These are phyloP conservation scores for Eonycteris spelaea DNA, from an alignment of 2,113 vertebrate genomes.

Conservation along the genomic window DNA sequence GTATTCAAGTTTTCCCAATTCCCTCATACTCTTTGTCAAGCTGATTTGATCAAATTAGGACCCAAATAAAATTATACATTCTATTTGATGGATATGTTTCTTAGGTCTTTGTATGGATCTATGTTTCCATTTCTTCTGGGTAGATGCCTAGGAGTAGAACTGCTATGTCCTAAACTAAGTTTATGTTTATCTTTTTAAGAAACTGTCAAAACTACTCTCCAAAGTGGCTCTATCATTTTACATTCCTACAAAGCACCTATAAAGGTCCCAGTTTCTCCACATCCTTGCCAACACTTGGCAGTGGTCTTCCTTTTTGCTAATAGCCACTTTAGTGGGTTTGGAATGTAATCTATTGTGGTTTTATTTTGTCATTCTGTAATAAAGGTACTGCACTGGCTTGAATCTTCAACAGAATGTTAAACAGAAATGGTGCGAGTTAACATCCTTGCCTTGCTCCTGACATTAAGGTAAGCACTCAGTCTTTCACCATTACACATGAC, in stretches of 20 bases:
- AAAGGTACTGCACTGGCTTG: not conserved
- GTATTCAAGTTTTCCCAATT: not conserved
- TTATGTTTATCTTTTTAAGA: not conserved
- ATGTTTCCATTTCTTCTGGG: not conserved
- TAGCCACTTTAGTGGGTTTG: not conserved
- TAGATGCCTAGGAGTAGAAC: not conserved
- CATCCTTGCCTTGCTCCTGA: not conserved
- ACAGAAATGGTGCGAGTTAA: not conserved
- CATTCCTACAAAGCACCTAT: not conserved
- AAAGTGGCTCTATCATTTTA: not conserved
- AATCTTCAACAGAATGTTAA: not conserved
- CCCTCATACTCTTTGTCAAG: not conserved
- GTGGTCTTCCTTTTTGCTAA: not conserved
- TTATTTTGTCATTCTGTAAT: not conserved
- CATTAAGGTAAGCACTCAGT: not conserved
- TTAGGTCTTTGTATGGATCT: not conserved
- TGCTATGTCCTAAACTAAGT: not conserved
- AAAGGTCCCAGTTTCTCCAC: not conserved
- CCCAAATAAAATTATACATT: not conserved
- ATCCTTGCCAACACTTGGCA: not conserved
- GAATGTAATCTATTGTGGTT: not conserved
- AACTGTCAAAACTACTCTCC: not conserved
- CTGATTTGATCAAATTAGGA: not conserved
- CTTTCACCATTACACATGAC: not conserved
- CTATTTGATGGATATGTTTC: not conserved